These are phyloP conservation scores for Automeris io DNA, from an alignment of 2,888 invertebrate species.

Conservation along the genomic window DNA sequence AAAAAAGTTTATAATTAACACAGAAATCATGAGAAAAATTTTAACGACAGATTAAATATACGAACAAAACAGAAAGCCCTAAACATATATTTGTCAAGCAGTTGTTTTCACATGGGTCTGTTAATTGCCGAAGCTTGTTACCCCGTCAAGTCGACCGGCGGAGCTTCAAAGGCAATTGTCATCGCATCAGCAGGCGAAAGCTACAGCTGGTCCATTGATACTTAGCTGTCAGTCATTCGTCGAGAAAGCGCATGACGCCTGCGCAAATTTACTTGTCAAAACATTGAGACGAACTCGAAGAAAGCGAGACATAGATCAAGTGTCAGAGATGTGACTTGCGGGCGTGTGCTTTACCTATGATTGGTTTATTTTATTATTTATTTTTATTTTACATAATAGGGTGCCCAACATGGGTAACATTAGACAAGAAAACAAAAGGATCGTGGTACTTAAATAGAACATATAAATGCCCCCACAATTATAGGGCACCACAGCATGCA, in stretches of 20 bases:
- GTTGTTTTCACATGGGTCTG: slow-evolving; percentile 2
- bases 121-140: slow-evolving; percentile 6
- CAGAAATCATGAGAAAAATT: too few relatives aligned
- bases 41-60: too few relatives aligned
- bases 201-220: slow-evolving; percentile 24
- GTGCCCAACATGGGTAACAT: too few relatives aligned
- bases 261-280: slow-evolving; percentile 21
- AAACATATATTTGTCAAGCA: slow-evolving; percentile 3
- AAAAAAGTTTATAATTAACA: too few relatives aligned
- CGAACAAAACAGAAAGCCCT: not conserved
- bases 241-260: slow-evolving; percentile 17
- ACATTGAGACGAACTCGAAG: slow-evolving; percentile 11
- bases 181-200: slow-evolving; percentile 30
- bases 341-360: too few relatives aligned
- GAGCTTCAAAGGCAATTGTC: slow-evolving; percentile 16
- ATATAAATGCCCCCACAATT: too few relatives aligned
- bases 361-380: too few relatives aligned
- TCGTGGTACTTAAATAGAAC: too few relatives aligned
- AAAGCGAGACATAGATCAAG: slow-evolving; percentile 6
- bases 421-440: too few relatives aligned
- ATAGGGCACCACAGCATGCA: too few relatives aligned
- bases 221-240: slow-evolving; percentile 20
- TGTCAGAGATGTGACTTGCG: too few relatives aligned
- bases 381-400: too few relatives aligned
- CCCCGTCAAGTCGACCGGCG: slow-evolving; percentile 1